phyloP scores from a whole-genome alignment of 1,140 invertebrate species.

The Cylas formicarius region DNA sequence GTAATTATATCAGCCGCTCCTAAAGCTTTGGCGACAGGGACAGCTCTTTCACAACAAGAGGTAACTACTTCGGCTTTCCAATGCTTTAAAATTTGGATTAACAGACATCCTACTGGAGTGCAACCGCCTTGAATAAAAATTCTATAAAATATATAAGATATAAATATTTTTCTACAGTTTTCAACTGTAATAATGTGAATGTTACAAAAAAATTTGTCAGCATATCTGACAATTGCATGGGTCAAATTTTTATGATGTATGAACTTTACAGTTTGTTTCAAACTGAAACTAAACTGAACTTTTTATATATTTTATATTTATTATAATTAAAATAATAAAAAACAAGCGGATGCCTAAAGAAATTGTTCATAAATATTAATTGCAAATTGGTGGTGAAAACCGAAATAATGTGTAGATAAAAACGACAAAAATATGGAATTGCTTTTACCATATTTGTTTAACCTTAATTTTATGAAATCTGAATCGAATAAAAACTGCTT shows the following conservation, averaged over 20 bases:
- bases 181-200: not conserved
- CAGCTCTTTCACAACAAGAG: slow-evolving; percentile 47
- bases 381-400: no score
- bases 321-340: no score
- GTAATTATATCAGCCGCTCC: slow-evolving; percentile 51
- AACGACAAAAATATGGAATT: no score
- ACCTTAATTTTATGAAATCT: no score
- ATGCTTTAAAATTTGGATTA: slow-evolving; percentile 61
- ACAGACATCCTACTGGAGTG: slow-evolving; percentile 62
- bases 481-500: no score
- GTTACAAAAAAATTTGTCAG: slow-evolving; percentile 1
- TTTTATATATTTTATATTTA: no score
- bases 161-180: not conserved
- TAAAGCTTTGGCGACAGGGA: slow-evolving; percentile 48
- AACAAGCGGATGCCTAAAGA: no score
- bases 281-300: not conserved
- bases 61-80: slow-evolving; percentile 58
- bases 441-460: no score
- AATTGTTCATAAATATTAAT: no score
- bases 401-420: no score
- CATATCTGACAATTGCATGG: not conserved
- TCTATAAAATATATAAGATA: slow-evolving; percentile 41
- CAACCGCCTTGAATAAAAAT: slow-evolving; percentile 62
- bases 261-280: no score
- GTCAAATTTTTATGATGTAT: not conserved